A percentile compares a stretch with the other conserved stretches of the same genome.
phyloP scores from a whole-genome alignment of 2,797 vertebrate genomes.

The Crenichthys baileyi region DNA sequence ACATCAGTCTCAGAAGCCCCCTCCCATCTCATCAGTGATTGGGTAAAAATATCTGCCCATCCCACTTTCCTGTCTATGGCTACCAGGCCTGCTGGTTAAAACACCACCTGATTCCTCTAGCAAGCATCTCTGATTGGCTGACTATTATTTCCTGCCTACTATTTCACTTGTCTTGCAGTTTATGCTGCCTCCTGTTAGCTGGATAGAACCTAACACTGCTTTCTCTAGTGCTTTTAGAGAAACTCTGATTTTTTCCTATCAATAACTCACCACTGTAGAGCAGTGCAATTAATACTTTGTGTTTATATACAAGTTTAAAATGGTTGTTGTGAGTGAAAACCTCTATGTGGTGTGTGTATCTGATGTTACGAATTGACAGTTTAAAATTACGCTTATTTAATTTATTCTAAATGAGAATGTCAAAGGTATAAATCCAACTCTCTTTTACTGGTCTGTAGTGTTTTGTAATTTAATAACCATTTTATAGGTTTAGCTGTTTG shows the following conservation, averaged over 20 bases:
- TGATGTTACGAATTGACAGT: background rate
- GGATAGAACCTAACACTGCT: slow-evolving; percentile 43
- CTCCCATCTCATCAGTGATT: slow-evolving; percentile 77
- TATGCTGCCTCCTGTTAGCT: slow-evolving; percentile 35
- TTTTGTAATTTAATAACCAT: background rate
- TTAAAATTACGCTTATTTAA: background rate
- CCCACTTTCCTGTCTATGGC: slow-evolving; percentile 53
- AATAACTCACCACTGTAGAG: slow-evolving; percentile 37
- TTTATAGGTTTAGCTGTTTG: background rate
- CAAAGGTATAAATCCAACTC: background rate
- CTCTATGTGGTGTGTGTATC: background rate
- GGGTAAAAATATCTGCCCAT: slow-evolving; percentile 72
- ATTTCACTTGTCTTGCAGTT: slow-evolving; percentile 36
- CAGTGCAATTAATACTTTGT: slow-evolving; percentile 25
- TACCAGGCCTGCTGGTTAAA: slow-evolving; percentile 54
- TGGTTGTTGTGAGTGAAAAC: slow-evolving; percentile 6
- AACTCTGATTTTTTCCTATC: slow-evolving; percentile 8
- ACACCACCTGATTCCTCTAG: slow-evolving; percentile 60
- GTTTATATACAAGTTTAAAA: slow-evolving; percentile 24
- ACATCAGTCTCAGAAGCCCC: slow-evolving; percentile 74
- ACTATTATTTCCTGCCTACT: slow-evolving; percentile 49
- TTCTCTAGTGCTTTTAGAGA: slow-evolving; percentile 34
- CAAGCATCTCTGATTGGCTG: slow-evolving; percentile 70
- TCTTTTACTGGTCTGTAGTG: background rate
- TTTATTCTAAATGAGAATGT: background rate